Evolutionary conservation across 2,888 invertebrate genomes (phyloP).

Genomic region (Tipula vernalis): DNA sequence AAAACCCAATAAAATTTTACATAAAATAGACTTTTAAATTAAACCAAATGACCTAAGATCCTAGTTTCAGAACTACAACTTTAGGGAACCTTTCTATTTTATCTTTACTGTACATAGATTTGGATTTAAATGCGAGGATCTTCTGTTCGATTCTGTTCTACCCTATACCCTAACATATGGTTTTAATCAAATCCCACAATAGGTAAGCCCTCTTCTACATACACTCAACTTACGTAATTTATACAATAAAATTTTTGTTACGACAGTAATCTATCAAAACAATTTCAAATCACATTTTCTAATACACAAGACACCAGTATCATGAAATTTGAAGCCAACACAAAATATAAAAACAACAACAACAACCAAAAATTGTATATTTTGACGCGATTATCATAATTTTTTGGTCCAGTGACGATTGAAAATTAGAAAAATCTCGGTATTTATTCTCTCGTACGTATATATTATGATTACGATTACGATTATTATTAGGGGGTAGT

Average conservation of each 20-base stretch:
- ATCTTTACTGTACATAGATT: no score
- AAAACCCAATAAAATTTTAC: no score
- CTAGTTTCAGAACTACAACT: no score
- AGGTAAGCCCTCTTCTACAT: not conserved
- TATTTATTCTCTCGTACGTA: not conserved
- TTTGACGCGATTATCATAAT: slow-evolving; percentile 10
- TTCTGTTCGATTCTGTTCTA: no score
- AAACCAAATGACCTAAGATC: no score
- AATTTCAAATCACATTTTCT: not conserved
- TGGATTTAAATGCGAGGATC: no score
- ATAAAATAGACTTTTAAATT: no score
- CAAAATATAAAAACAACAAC: not conserved
- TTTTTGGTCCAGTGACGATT: slow-evolving; percentile 8
- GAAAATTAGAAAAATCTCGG: slow-evolving; percentile 1
- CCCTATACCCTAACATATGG: not conserved
- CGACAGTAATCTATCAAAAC: slow-evolving; percentile 4
- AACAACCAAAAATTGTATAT: not conserved
- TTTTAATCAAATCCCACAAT: not conserved
- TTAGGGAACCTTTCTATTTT: no score
- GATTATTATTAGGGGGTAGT: not conserved
- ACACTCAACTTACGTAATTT: not conserved
- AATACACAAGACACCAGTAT: not conserved
- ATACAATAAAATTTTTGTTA: not conserved
- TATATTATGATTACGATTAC: not conserved
- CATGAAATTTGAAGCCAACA: not conserved